Conservation (phyloP, 2,888 invertebrate genomes). For the Oscheius sp. region DNA sequence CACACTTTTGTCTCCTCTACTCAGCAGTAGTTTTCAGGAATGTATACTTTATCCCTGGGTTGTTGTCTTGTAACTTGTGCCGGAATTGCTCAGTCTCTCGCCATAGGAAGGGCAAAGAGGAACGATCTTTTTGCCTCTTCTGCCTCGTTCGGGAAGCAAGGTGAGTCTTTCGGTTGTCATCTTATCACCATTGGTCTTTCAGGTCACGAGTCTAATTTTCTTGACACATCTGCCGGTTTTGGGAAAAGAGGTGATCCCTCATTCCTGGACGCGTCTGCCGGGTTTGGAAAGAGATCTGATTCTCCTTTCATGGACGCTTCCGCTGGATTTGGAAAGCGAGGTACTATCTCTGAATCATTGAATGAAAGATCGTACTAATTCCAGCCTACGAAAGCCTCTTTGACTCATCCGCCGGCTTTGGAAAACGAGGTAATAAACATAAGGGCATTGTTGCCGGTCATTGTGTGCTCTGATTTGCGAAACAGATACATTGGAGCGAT, state of each 20-base stretch:
- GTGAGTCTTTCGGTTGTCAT: neutral
- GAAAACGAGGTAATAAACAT: slow-evolving; percentile 20
- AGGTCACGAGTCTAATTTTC: neutral
- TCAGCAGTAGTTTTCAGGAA: neutral
- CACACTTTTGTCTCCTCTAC: neutral
- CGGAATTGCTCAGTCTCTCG: slow-evolving; percentile 14
- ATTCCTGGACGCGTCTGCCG: slow-evolving; percentile 14
- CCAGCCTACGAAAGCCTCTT: neutral
- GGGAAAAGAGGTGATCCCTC: slow-evolving; percentile 23
- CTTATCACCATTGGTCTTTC: no score
- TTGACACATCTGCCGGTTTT: slow-evolving; percentile 26
- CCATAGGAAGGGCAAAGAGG: slow-evolving; percentile 6
- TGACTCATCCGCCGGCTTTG: slow-evolving; percentile 19
- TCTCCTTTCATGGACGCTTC: neutral
- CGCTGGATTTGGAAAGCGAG: slow-evolving; percentile 21
- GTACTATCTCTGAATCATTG: neutral
- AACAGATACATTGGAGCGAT: no score
- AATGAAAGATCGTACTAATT: neutral
- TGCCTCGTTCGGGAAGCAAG: slow-evolving; percentile 14
- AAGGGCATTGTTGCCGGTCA: no score
- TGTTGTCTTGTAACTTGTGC: slow-evolving; percentile 12
- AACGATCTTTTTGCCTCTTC: slow-evolving; percentile 9
- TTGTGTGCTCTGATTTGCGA: no score
- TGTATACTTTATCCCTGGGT: slow-evolving; percentile 14
- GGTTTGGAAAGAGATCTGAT: slow-evolving; percentile 23